These are phyloP conservation scores for Drosophila micromelanica DNA, from an alignment of 1,140 invertebrate genomes.

Conservation along the genomic window DNA sequence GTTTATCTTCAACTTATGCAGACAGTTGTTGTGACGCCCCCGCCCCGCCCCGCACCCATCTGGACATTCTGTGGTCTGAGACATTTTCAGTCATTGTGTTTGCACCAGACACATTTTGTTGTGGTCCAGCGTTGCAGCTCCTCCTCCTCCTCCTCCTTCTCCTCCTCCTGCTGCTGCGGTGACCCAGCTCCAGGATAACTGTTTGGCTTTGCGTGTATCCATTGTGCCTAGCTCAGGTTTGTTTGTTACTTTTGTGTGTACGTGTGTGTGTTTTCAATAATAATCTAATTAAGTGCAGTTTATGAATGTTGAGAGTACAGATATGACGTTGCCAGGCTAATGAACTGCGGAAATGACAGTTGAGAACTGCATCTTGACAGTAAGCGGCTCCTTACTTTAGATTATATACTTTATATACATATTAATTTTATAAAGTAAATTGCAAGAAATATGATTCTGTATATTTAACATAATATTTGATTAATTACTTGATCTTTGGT, in stretches of 20 bases:
- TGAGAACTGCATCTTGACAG: conserved; percentile 10
- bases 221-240: conserved; percentile 45
- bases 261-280: conserved; percentile 61
- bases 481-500: too few relatives aligned
- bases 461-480: too few relatives aligned
- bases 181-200: conserved; percentile 44
- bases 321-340: conserved; percentile 37
- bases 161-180: conserved; percentile 35
- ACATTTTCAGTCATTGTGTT: conserved; percentile 65
- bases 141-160: too few relatives aligned
- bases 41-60: conserved; percentile 1
- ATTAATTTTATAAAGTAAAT: background rate
- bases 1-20: conserved; percentile 82
- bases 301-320: conserved; percentile 41
- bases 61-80: conserved; percentile 71
- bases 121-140: conserved; percentile 52
- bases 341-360: conserved; percentile 42
- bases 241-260: conserved; percentile 56
- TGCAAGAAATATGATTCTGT: too few relatives aligned
- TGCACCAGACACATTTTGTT: conserved; percentile 78
- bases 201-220: conserved; percentile 59
- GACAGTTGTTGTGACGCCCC: conserved; percentile 60
- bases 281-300: conserved; percentile 72
- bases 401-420: background rate
- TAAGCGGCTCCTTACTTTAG: background rate